Evolutionary conservation across 2,888 invertebrate genomes (phyloP).

Genomic region (Rhaphigaster nebulosa): DNA sequence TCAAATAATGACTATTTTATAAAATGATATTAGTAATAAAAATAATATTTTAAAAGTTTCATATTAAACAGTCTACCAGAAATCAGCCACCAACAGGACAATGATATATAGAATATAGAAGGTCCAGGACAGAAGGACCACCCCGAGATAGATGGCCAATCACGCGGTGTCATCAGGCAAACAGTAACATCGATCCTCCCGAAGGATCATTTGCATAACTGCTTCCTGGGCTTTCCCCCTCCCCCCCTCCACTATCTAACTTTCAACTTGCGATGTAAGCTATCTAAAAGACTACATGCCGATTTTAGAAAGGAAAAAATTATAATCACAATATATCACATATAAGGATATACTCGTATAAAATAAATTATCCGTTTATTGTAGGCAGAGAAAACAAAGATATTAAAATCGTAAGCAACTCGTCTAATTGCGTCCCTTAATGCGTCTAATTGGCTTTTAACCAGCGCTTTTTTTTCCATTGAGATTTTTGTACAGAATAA

Average conservation of each 20-base stretch:
- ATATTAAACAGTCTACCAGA: not conserved
- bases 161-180: not conserved
- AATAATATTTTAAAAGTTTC: not conserved
- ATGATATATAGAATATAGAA: not conserved
- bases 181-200: not conserved
- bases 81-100: not conserved
- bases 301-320: not conserved
- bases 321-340: too few species aligned
- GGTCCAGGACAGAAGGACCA: not conserved
- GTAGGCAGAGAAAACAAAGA: not conserved
- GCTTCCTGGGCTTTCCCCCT: not conserved
- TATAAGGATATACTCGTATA: too few species aligned
- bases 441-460: too few species aligned
- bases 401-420: not conserved
- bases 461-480: not conserved
- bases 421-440: not conserved
- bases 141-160: not conserved
- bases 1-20: too few species aligned
- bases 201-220: not conserved
- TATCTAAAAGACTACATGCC: not conserved
- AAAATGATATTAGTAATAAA: too few species aligned
- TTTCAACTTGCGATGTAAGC: too few species aligned
- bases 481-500: not conserved
- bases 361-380: too few species aligned
- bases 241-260: too few species aligned